phyloP scores from a whole-genome alignment of 2,113 vertebrate species.

The Struthio camelus region DNA sequence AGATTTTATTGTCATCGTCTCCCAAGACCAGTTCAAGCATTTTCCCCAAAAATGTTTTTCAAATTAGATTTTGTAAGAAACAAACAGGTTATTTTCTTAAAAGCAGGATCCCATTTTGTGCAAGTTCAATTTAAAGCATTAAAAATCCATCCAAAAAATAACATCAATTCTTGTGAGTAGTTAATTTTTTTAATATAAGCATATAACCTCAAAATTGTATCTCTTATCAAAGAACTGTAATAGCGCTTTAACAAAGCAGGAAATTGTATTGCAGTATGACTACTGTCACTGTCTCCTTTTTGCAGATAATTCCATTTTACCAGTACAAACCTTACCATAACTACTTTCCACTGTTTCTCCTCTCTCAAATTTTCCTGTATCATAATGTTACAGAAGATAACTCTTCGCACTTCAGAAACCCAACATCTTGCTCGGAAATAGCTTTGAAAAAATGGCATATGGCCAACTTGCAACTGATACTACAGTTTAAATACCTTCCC shows the following conservation, averaged over 20 bases:
- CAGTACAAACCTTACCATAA: background rate
- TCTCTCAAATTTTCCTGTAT: slow-evolving; percentile 11
- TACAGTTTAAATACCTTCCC: slow-evolving; percentile 73
- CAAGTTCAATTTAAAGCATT: background rate
- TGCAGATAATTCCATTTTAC: slow-evolving; percentile 22
- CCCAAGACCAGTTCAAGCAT: background rate
- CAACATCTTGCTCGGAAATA: slow-evolving; percentile 64
- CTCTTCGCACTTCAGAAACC: slow-evolving; percentile 51
- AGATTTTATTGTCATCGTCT: background rate
- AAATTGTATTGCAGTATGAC: background rate
- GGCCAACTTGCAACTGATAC: slow-evolving; percentile 77
- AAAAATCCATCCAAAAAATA: background rate
- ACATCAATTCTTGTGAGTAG: background rate
- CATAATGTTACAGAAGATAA: background rate
- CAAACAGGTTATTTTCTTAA: background rate
- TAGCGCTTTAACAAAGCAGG: background rate
- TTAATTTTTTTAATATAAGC: background rate
- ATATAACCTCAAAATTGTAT: background rate
- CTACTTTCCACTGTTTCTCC: slow-evolving; percentile 30
- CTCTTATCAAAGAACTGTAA: background rate
- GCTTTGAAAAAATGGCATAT: slow-evolving; percentile 63
- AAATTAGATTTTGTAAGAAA: background rate
- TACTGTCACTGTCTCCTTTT: background rate
- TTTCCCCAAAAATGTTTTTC: background rate
- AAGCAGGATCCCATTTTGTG: background rate